Base-by-base conservation (phyloP, 2,888 invertebrate genomes). In the Aphodius granarius region DNA sequence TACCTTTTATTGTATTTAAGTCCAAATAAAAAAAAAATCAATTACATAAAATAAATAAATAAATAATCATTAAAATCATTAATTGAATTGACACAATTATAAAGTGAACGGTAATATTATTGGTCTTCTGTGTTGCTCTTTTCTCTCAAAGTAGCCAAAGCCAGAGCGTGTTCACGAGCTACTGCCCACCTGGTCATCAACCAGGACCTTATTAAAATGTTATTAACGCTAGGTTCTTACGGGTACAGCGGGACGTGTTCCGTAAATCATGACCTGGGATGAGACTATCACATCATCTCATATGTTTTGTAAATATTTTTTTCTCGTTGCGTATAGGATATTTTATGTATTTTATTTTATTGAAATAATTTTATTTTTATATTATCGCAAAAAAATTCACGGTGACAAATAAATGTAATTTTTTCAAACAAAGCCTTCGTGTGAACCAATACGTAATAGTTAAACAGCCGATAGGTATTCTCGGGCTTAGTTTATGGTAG, bases 341-440 rank as follows among this genome's bases (percentile, higher is more conserved):
- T 73, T 68, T 19, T 70, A 77, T 80, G 77, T 74, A 77, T 81
- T 78, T 78, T 81, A 79, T 79, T 81, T 81, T 76, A 80, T 79
- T 79, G 13, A 43, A 43, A 43, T 43, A 79, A 80, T n/a, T n/a
- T 75, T 76, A 79, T 78, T 79, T 80, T 80, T 81, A 82, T 82
- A 78, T 73, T 79, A n/a, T 78, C 75, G 65, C 78, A 76, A 82
- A 83, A n/a, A 83, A 84, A 81, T 81, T 80, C 80, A 84, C 86
- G 86, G 86, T 86, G 86, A 85, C 86, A 86, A 85, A 85, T 85
- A 85, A 84, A 85, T 85, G 83, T 84, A 85, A n/a, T n/a, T 85
- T 84, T 85, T 84, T 81, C 76, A 79, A 79, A 78, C 22, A 66
- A 68, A 20, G 20, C 20, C 13, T 68, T 66, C 66, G 19, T 65